Base-by-base conservation (phyloP, 2,888 invertebrate species). In the Eilema sororculum region DNA sequence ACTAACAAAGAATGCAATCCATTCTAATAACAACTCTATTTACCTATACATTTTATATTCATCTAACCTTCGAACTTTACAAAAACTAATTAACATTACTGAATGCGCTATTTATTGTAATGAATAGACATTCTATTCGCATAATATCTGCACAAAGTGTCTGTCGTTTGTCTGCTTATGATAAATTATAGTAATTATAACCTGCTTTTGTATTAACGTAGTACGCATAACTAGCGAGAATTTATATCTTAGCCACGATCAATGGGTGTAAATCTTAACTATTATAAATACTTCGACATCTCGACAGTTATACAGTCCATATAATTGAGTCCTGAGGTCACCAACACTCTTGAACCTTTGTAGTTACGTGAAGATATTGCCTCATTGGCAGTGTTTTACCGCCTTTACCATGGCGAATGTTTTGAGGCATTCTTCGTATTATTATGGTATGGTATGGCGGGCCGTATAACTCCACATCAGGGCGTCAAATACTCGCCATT, bases 161-260 rank as follows among this genome's bases (percentile, higher is more conserved):
- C 56, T 65, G 52, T 56, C 30, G 30, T 65, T n/a, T 56, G 64
- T 65, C 64, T 30, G 25, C 30, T 25, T 22, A 65, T 65, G 56
- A 65, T 65, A 1, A 56, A 56, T 65, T 30, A 65, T 52, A 5
- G 22, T 30, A 22, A 65, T 65, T 65, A 25, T 33, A 61, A 20
- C 3, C 30, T 2, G n/a, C 20, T 28, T 58, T 59, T 64, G 52
- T 59, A 12, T 41, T 25, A 22, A 20, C 13, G 28, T 28, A 46
- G 64, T 10, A 33, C 24, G 33, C 63, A 58, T 37, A 30, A 63
- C 6, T 52, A 46, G 30, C 13, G 8, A 22, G 30, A 30, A 22
- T 56, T n/a, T 52, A 22, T 28, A 52, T 52, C 52, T 52, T 6
- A 46, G n/a, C 9, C 52, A 52, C n/a, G n/a, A 52, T 52, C 52